These are phyloP conservation scores for Dryobotodes eremita DNA, from an alignment of 2,888 invertebrate genomes.

Conservation along the genomic window DNA sequence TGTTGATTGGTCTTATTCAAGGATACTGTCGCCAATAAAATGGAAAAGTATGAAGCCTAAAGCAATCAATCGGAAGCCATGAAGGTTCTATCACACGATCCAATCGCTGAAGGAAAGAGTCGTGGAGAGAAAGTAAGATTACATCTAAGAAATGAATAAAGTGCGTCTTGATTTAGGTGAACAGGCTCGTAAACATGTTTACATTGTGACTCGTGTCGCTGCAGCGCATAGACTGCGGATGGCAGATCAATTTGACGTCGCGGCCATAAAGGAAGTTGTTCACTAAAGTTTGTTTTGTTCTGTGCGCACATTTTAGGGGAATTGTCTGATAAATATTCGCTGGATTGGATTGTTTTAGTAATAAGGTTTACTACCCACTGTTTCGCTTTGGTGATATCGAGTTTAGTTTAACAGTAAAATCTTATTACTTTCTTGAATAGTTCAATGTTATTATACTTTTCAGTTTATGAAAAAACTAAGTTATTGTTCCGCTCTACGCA, in stretches of 20 bases:
- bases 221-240: conserved; percentile 31
- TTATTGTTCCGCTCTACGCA: neutral
- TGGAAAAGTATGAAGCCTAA: conserved; percentile 57
- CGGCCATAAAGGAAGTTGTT: conserved; percentile 55
- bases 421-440: conserved; percentile 28
- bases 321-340: conserved; percentile 23
- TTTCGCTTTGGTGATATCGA: neutral
- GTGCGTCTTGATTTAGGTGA: conserved; percentile 66
- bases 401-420: conserved; percentile 17
- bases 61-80: conserved; percentile 64
- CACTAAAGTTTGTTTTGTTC: conserved; percentile 65
- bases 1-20: conserved; percentile 65
- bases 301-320: conserved; percentile 48
- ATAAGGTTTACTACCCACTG: conserved; percentile 36
- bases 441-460: conserved; percentile 15
- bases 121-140: conserved; percentile 52
- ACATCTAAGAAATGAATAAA: conserved; percentile 68
- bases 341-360: conserved; percentile 42
- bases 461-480: neutral
- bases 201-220: conserved; percentile 49
- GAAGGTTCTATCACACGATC: conserved; percentile 47
- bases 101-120: conserved; percentile 51
- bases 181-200: conserved; percentile 75
- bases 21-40: conserved; percentile 63
- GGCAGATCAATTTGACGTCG: conserved; percentile 47